Evolutionary conservation across 1,140 invertebrate genomes (phyloP).

Genomic region (Trichomalopsis sarcophagae): DNA sequence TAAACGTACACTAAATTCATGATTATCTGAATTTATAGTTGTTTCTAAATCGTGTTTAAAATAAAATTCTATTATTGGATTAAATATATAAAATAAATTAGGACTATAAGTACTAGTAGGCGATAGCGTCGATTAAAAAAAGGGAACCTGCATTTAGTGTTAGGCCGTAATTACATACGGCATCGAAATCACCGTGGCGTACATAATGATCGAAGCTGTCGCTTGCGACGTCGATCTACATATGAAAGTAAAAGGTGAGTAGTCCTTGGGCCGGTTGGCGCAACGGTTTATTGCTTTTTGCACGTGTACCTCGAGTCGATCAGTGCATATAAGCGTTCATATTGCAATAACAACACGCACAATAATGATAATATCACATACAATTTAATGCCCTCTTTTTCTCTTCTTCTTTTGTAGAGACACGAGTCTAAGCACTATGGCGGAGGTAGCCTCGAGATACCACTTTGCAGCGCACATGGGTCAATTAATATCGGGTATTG

Average conservation of each 20-base stretch:
- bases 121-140: background rate
- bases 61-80: no score
- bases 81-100: no score
- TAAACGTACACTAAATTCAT: no score
- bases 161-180: background rate
- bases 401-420: slow-evolving; percentile 73
- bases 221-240: slow-evolving; percentile 55
- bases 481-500: slow-evolving; percentile 82
- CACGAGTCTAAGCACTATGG: slow-evolving; percentile 78
- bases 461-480: slow-evolving; percentile 90
- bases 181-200: background rate
- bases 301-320: slow-evolving; percentile 60
- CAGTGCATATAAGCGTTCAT: slow-evolving; percentile 16
- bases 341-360: slow-evolving; percentile 62
- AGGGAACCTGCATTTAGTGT: background rate
- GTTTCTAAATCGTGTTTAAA: no score
- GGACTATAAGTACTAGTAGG: no score
- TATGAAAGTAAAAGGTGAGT: slow-evolving; percentile 70
- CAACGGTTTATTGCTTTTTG: slow-evolving; percentile 37
- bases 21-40: no score
- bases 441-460: slow-evolving; percentile 82
- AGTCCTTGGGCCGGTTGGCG: slow-evolving; percentile 68
- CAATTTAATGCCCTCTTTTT: slow-evolving; percentile 52
- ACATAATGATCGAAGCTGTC: slow-evolving; percentile 10
- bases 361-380: slow-evolving; percentile 46